Evolutionary conservation across 2,888 invertebrate genomes (phyloP).

Genomic region (Polydesmus complanatus): DNA sequence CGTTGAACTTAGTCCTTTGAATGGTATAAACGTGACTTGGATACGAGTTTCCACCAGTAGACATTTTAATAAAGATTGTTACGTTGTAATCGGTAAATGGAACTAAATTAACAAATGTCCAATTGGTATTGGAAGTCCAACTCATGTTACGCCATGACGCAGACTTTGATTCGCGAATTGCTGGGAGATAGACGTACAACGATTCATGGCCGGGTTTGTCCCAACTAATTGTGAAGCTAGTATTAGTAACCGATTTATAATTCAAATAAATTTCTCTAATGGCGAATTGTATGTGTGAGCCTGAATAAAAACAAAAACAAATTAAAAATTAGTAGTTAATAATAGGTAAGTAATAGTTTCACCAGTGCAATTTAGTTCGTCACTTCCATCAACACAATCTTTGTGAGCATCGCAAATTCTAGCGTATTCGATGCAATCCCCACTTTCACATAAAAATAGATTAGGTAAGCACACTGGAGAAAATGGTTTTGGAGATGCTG

Average conservation of each 20-base stretch:
- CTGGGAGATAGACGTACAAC: slow-evolving; percentile 51
- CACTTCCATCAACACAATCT: slow-evolving; percentile 59
- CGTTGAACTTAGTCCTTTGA: slow-evolving; percentile 38
- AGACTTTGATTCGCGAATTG: slow-evolving; percentile 27
- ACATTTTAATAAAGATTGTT: slow-evolving; percentile 49
- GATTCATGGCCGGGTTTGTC: slow-evolving; percentile 33
- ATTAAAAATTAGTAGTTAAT: not conserved
- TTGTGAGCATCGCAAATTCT: slow-evolving; percentile 47
- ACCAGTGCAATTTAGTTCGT: slow-evolving; percentile 41
- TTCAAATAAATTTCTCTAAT: slow-evolving; percentile 51
- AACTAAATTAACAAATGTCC: slow-evolving; percentile 47
- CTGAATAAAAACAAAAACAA: not conserved
- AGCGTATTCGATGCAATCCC: slow-evolving; percentile 21
- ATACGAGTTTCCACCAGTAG: slow-evolving; percentile 4
- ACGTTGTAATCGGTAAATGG: slow-evolving; percentile 64
- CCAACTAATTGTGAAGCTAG: slow-evolving; percentile 52
- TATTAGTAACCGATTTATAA: slow-evolving; percentile 45
- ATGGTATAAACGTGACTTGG: slow-evolving; percentile 2
- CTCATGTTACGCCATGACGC: slow-evolving; percentile 42
- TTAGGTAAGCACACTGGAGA: too few species aligned
- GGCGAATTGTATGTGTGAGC: not conserved
- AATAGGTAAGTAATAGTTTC: not conserved
- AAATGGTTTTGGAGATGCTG: not conserved
- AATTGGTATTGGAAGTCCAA: slow-evolving; percentile 49
- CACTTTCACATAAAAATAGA: slow-evolving; percentile 22